Percentiles rank a stretch among this genome's conserved stretches.
Evolutionary conservation across 2,113 vertebrate species (phyloP).

Genomic region (Rhinoderma darwinii): DNA sequence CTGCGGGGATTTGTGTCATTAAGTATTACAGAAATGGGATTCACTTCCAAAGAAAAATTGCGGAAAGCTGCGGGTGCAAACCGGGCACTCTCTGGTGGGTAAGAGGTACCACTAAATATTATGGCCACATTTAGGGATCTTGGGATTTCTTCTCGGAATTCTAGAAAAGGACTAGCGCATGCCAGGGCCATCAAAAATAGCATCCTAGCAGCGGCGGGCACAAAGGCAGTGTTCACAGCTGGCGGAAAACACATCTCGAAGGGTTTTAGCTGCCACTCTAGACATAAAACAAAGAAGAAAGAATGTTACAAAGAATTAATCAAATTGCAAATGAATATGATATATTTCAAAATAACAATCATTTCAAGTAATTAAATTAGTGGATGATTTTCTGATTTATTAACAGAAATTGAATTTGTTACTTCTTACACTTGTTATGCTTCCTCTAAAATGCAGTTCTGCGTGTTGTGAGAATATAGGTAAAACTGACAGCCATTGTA

Average conservation of each 20-base stretch:
- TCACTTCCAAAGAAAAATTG: conserved; percentile 82
- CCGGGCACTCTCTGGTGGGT: conserved; percentile 79
- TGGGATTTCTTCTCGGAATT: conserved; percentile 73
- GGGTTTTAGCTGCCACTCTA: conserved; percentile 61
- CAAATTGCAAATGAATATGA: not conserved
- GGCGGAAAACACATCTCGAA: conserved; percentile 69
- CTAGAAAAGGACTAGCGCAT: conserved; percentile 78
- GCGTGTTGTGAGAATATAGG: no score
- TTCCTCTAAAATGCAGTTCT: not conserved
- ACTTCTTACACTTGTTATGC: not conserved
- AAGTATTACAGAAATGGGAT: conserved; percentile 87
- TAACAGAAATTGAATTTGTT: not conserved
- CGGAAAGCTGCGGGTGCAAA: conserved; percentile 80
- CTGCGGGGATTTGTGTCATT: conserved; percentile 94
- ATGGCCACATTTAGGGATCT: conserved; percentile 75
- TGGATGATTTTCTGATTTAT: not conserved
- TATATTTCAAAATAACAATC: not conserved
- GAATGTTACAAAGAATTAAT: conserved; percentile 1
- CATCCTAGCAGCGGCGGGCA: conserved; percentile 79
- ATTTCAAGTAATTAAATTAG: not conserved
- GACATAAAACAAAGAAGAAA: conserved; percentile 64
- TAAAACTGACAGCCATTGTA: no score
- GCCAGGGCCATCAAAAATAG: conserved; percentile 85
- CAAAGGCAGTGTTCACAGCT: conserved; percentile 73
- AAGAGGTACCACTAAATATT: conserved; percentile 79